These are phyloP conservation scores for Chloroceryle inda DNA, from an alignment of 2,797 vertebrate species.

Conservation along the genomic window DNA sequence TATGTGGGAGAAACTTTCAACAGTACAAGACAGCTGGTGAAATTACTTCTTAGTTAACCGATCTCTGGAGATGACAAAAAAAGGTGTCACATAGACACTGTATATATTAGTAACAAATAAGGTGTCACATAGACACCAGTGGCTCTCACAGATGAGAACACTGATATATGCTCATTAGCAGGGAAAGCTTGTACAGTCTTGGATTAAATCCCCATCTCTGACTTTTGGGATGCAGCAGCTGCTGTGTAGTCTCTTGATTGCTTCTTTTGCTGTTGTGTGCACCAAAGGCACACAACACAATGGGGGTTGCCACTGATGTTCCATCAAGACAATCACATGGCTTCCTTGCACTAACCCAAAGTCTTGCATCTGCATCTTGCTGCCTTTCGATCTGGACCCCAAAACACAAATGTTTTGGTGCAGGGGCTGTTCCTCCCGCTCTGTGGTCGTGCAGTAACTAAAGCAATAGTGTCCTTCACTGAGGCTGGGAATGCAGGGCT, in stretches of 20 bases:
- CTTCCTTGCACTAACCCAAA: background rate
- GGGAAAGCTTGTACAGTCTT: background rate
- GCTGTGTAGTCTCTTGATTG: background rate
- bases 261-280: background rate
- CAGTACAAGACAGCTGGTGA: background rate
- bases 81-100: background rate
- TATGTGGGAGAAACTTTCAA: background rate
- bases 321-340: accelerated
- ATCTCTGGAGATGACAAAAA: background rate
- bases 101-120: background rate
- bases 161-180: background rate
- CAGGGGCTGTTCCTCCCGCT: background rate
- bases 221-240: background rate
- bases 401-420: background rate
- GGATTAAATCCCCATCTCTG: background rate
- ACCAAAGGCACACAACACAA: background rate
- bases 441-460: background rate
- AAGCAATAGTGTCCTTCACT: background rate
- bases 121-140: background rate
- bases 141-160: background rate
- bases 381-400: background rate
- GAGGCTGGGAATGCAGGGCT: background rate
- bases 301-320: background rate
- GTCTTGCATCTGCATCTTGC: accelerated
- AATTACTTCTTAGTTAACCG: background rate